Conservation (phyloP, 2,888 invertebrate genomes). For the Hartigia nigra region DNA sequence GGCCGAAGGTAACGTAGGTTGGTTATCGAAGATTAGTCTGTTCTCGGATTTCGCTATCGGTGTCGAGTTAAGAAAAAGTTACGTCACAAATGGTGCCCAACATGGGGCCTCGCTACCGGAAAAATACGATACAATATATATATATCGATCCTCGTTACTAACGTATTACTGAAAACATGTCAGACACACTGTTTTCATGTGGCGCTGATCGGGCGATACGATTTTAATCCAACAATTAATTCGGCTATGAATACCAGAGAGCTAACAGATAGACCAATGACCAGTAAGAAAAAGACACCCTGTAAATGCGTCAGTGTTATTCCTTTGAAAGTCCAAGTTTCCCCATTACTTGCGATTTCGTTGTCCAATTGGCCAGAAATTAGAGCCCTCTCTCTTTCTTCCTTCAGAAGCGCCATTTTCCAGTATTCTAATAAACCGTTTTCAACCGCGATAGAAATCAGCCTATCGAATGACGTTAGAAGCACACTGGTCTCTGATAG, state of each 20-base stretch:
- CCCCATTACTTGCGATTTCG: background rate
- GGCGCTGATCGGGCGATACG: background rate
- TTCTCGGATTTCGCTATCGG: too few species aligned
- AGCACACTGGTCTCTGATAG: background rate
- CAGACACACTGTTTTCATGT: background rate
- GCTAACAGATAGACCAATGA: background rate
- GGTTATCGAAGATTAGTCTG: too few species aligned
- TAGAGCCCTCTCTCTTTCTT: background rate
- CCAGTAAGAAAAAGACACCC: background rate
- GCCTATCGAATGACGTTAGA: background rate
- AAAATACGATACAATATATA: too few species aligned
- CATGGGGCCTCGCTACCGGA: too few species aligned
- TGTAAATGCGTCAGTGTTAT: background rate
- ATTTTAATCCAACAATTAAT: background rate
- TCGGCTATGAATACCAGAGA: background rate
- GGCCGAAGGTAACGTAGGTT: too few species aligned
- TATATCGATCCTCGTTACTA: background rate
- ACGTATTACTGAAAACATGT: background rate
- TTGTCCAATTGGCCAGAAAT: background rate
- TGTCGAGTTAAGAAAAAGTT: too few species aligned
- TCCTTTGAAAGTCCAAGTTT: background rate
- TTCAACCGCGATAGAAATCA: background rate
- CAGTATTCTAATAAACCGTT: background rate
- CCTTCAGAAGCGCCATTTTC: background rate
- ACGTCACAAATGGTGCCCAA: too few species aligned